Evolutionary conservation across 2,888 invertebrate species (phyloP).

Genomic region (Nemotelus nigrinus): DNA sequence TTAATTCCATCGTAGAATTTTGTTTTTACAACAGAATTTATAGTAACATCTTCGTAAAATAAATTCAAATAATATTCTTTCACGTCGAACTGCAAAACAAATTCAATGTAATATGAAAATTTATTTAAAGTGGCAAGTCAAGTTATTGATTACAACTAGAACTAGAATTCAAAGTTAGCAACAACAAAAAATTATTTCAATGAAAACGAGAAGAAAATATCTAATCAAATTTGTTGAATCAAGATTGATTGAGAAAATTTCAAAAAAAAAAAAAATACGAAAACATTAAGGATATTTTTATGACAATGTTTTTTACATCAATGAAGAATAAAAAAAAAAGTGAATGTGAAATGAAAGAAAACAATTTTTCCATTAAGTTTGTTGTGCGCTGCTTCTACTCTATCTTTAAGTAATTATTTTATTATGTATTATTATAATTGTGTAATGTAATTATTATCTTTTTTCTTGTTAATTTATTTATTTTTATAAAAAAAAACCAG

Average conservation of each 20-base stretch:
- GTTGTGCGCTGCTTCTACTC: slow-evolving; percentile 6
- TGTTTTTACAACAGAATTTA: slow-evolving; percentile 1
- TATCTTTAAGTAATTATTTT: slow-evolving; percentile 30
- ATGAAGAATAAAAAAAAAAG: not conserved
- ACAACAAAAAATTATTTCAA: not conserved
- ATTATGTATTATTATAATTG: slow-evolving; percentile 8
- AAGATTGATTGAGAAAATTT: slow-evolving; percentile 5
- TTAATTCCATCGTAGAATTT: not conserved
- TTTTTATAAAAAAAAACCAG: slow-evolving; percentile 27
- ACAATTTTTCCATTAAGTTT: slow-evolving; percentile 32
- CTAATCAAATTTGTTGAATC: not conserved
- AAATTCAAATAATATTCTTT: slow-evolving; percentile 14
- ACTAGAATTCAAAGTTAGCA: not conserved
- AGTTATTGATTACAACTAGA: too few relatives aligned
- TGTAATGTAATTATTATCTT: slow-evolving; percentile 10
- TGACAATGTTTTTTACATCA: slow-evolving; percentile 31
- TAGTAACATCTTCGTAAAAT: slow-evolving; percentile 1
- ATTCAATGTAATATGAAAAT: not conserved
- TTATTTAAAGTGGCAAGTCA: too few relatives aligned
- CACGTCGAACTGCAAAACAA: not conserved
- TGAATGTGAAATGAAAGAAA: slow-evolving; percentile 11
- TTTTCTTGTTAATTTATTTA: slow-evolving; percentile 38
- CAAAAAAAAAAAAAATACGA: not conserved
- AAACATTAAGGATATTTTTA: slow-evolving; percentile 31
- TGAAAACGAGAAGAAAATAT: not conserved